phyloP scores from a whole-genome alignment of 92 coral and sea anemone species.

The Epizoanthus ramosus region DNA sequence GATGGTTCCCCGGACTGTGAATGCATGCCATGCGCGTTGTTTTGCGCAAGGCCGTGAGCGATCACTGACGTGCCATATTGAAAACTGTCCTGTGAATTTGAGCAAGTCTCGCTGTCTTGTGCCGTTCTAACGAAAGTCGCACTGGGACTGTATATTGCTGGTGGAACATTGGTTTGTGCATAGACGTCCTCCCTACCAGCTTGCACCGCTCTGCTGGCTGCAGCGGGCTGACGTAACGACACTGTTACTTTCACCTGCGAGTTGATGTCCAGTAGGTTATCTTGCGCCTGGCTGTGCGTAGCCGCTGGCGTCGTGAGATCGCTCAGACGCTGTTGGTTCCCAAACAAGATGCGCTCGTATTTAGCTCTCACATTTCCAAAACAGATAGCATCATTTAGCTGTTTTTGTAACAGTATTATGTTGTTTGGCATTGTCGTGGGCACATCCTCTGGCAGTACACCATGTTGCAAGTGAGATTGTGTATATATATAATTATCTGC shows the following conservation, averaged over 20 bases:
- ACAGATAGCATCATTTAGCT: conserved; percentile 27
- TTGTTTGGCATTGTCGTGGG: background rate
- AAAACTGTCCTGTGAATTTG: background rate
- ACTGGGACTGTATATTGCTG: background rate
- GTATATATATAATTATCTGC: background rate
- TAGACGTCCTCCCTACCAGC: background rate
- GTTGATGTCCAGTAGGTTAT: background rate
- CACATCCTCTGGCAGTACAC: background rate
- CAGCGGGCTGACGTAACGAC: background rate
- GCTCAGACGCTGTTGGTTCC: conserved; percentile 1
- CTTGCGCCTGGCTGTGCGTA: background rate
- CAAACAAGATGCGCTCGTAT: conserved; percentile 10
- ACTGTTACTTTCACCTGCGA: background rate
- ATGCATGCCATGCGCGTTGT: background rate
- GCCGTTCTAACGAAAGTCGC: too few relatives aligned
- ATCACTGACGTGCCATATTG: background rate
- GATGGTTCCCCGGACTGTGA: background rate
- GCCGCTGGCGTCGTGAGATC: background rate
- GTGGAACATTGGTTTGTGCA: background rate
- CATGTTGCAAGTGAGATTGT: background rate
- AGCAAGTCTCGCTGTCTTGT: background rate
- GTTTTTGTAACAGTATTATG: conserved; percentile 27
- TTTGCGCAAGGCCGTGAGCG: background rate
- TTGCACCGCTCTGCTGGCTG: background rate
- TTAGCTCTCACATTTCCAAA: conserved; percentile 12